Conservation (phyloP, 2,888 invertebrate species). For the Acronicta psi region DNA sequence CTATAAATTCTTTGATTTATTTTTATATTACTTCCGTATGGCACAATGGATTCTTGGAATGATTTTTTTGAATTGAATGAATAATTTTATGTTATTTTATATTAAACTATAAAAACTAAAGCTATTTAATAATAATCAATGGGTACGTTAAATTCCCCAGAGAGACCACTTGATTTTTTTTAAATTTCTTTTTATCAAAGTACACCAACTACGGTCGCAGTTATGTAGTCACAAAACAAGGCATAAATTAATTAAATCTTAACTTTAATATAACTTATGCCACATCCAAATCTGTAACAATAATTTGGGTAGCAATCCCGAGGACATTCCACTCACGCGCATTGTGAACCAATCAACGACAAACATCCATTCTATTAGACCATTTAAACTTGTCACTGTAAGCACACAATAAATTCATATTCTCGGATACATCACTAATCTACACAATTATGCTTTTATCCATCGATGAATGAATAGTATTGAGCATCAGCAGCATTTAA, state of each 20-base stretch:
- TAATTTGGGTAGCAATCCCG: constrained; percentile 47
- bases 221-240: background rate
- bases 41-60: background rate
- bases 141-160: no score
- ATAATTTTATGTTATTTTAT: no score
- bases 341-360: constrained; percentile 83
- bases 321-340: constrained; percentile 69
- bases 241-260: no score
- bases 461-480: background rate
- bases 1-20: constrained; percentile 28
- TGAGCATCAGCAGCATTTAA: background rate
- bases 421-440: constrained; percentile 32
- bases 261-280: constrained; percentile 10
- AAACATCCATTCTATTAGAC: constrained; percentile 79
- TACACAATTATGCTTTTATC: constrained; percentile 20
- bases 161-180: no score
- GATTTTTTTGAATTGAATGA: no score
- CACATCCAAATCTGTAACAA: constrained; percentile 36
- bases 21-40: constrained; percentile 34
- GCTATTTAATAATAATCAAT: no score
- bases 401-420: constrained; percentile 70
- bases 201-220: no score
- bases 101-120: no score
- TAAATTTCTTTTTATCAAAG: no score
- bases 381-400: constrained; percentile 78